phyloP scores from a whole-genome alignment of 2,888 invertebrate genomes.

The Acleris sparsana region DNA sequence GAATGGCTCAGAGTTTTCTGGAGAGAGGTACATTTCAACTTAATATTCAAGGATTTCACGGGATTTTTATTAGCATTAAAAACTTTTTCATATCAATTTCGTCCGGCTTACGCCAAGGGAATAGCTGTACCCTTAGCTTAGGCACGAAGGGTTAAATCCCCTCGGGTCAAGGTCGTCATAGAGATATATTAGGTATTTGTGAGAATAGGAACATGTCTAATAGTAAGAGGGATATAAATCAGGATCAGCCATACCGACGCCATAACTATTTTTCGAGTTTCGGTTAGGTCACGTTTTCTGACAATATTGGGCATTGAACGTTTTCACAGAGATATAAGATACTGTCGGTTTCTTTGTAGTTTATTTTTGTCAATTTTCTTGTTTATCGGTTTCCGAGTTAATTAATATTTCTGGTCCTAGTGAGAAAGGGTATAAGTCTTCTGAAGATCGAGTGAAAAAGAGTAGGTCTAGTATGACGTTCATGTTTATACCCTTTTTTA shows the following conservation, averaged over 20 bases:
- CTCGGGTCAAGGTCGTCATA: conserved; percentile 24
- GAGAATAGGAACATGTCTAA: conserved; percentile 19
- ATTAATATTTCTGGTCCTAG: too few relatives aligned
- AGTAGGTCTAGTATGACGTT: too few relatives aligned
- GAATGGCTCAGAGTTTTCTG: too few relatives aligned
- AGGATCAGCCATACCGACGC: conserved; percentile 17
- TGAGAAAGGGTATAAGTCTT: too few relatives aligned
- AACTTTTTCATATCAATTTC: conserved; percentile 8
- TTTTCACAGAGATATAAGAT: too few relatives aligned
- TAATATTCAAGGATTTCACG: too few relatives aligned
- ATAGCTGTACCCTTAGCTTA: conserved; percentile 26
- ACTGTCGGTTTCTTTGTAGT: not conserved
- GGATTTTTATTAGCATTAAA: conserved; percentile 5
- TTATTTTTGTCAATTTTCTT: not conserved
- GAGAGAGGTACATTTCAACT: too few relatives aligned
- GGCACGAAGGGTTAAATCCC: conserved; percentile 30
- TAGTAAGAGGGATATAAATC: conserved; percentile 21
- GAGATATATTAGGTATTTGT: conserved; percentile 25
- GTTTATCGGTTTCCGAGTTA: too few relatives aligned
- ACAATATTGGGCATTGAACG: too few relatives aligned
- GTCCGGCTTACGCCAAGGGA: conserved; percentile 7
- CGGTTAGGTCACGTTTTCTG: not conserved
- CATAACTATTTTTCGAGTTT: conserved; percentile 9
- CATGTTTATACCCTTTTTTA: too few relatives aligned
- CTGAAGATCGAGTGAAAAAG: too few relatives aligned